Percentiles rank a stretch among this genome's conserved stretches.
phyloP scores from a whole-genome alignment of 2,113 vertebrate species.

The Solea solea region DNA sequence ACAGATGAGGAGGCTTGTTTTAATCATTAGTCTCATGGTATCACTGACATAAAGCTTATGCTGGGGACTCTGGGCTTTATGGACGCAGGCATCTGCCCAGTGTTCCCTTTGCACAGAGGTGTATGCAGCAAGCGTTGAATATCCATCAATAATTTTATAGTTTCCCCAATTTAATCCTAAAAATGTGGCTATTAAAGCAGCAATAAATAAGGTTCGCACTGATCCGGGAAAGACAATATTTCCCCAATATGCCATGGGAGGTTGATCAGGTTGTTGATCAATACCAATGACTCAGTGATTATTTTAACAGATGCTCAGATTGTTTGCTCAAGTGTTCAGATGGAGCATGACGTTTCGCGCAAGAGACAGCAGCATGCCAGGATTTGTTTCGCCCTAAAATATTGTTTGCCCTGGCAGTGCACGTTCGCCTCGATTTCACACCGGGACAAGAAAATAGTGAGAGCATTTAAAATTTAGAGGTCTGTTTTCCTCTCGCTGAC shows the following conservation, averaged over 20 bases:
- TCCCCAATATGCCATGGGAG: constrained; percentile 12
- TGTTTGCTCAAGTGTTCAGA: constrained; percentile 61
- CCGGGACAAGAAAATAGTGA: constrained; percentile 58
- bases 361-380: constrained; percentile 36
- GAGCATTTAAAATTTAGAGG: constrained; percentile 43
- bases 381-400: constrained; percentile 46
- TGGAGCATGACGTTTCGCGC: constrained; percentile 30
- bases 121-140: constrained; percentile 10
- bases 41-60: constrained; percentile 56
- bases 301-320: constrained; percentile 65
- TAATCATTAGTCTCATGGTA: constrained; percentile 75
- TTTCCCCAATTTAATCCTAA: constrained; percentile 24
- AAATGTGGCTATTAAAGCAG: constrained; percentile 22
- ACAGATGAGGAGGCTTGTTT: constrained; percentile 74
- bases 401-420: constrained; percentile 62
- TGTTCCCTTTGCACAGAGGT: constrained; percentile 28
- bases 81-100: constrained; percentile 20
- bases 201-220: constrained; percentile 21
- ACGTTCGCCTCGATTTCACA: constrained; percentile 43
- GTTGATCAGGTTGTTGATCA: constrained; percentile 62
- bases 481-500: constrained; percentile 37
- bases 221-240: background rate
- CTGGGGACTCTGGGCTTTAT: constrained; percentile 40
- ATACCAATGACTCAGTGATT: constrained; percentile 46
- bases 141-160: constrained; percentile 13